These are phyloP conservation scores for Trachelus troglodyta DNA, from an alignment of 2,888 invertebrate species.

Conservation along the genomic window DNA sequence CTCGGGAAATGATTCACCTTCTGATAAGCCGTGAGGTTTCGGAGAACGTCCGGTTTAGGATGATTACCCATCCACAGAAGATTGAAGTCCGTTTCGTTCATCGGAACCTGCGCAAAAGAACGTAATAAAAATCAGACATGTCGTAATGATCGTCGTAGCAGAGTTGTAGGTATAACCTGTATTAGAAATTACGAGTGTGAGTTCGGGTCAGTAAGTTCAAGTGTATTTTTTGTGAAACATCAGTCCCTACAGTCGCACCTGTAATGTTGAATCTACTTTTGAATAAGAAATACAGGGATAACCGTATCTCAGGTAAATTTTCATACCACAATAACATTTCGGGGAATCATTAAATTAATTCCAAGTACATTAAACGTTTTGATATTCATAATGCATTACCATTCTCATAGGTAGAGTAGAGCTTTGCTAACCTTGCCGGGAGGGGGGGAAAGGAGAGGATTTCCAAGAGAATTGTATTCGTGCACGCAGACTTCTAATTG, in stretches of 20 bases:
- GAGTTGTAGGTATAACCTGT: not conserved
- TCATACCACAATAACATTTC: not conserved
- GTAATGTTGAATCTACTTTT: not conserved
- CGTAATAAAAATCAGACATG: constrained; percentile 5
- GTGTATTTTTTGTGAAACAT: not conserved
- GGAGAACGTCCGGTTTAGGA: constrained; percentile 88
- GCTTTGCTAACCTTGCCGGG: constrained; percentile 36
- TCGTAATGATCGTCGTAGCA: not conserved
- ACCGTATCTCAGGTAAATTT: not conserved
- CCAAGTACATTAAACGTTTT: constrained; percentile 17
- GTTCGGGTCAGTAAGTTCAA: not conserved
- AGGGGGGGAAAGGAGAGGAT: constrained; percentile 6
- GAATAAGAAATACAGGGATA: not conserved
- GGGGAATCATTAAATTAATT: not conserved
- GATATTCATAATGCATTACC: constrained; percentile 36
- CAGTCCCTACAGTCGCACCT: not conserved
- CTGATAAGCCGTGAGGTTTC: constrained; percentile 87
- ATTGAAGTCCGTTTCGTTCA: constrained; percentile 83
- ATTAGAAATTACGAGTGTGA: not conserved
- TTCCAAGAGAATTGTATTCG: constrained; percentile 34
- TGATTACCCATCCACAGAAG: constrained; percentile 94
- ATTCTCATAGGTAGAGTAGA: constrained; percentile 21
- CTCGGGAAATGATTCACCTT: constrained; percentile 96
- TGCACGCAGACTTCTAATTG: constrained; percentile 38
- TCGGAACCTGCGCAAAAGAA: constrained; percentile 68